phyloP scores from a whole-genome alignment of 92 coral and sea anemone genomes.

The Bergia sp. region DNA sequence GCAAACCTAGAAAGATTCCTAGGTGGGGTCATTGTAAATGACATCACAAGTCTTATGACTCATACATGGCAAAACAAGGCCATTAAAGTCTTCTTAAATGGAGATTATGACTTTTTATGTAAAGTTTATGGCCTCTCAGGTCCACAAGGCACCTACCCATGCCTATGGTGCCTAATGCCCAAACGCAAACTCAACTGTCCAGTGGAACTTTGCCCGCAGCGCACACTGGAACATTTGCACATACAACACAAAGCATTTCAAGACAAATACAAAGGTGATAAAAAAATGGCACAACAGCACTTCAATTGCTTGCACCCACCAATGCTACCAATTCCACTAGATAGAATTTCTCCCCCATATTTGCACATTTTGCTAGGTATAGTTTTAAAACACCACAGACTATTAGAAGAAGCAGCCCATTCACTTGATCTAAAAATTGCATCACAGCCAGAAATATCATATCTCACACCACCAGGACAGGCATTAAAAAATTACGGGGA shows the following conservation, averaged over 20 bases:
- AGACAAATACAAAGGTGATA: too few species aligned
- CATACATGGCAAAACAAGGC: background rate
- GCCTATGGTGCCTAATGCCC: too few species aligned
- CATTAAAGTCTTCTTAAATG: background rate
- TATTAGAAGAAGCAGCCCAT: too few species aligned
- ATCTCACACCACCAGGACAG: slow-evolving; percentile 7
- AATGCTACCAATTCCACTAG: too few species aligned
- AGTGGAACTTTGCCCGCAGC: background rate
- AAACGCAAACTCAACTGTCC: background rate
- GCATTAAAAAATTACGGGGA: slow-evolving; percentile 1
- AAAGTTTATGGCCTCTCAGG: background rate
- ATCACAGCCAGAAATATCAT: slow-evolving; percentile 1
- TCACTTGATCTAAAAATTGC: slow-evolving; percentile 21
- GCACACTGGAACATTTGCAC: too few species aligned
- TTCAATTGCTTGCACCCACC: too few species aligned
- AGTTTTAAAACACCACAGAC: too few species aligned
- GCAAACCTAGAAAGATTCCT: background rate
- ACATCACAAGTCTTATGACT: background rate
- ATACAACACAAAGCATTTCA: too few species aligned
- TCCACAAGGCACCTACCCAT: background rate
- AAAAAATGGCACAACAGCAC: too few species aligned
- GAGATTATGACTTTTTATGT: background rate
- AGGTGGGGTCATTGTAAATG: background rate
- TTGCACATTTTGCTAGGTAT: too few species aligned
- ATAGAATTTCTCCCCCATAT: too few species aligned